A percentile compares a stretch with the other conserved stretches of the same genome.
These are phyloP conservation scores for Torymus auratus DNA, from an alignment of 2,888 invertebrate genomes.

Conservation along the genomic window DNA sequence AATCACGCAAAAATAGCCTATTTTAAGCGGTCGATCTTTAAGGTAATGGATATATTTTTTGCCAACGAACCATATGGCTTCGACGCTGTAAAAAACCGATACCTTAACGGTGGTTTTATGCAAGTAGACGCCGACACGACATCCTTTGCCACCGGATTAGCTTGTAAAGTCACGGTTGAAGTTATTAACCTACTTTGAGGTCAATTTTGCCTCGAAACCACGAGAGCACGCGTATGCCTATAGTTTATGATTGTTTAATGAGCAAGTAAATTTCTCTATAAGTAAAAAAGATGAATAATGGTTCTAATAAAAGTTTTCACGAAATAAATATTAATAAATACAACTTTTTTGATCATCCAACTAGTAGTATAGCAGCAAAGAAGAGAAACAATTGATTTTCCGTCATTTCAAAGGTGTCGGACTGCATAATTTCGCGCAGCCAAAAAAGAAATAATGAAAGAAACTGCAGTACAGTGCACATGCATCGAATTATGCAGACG, in stretches of 20 bases:
- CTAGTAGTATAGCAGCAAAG: too few relatives aligned
- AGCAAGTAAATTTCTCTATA: too few relatives aligned
- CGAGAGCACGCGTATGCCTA: too few relatives aligned
- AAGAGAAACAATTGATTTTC: too few relatives aligned
- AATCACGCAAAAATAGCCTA: too few relatives aligned
- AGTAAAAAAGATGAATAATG: too few relatives aligned
- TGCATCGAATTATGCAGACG: constrained; percentile 1
- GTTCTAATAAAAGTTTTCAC: too few relatives aligned
- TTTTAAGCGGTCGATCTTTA: neutral
- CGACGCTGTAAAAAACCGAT: neutral
- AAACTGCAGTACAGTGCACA: neutral
- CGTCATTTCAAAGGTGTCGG: too few relatives aligned
- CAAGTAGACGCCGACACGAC: constrained; percentile 1
- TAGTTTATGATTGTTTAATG: too few relatives aligned
- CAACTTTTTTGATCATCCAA: too few relatives aligned
- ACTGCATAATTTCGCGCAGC: too few relatives aligned
- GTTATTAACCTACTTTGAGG: constrained; percentile 22
- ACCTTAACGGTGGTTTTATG: constrained; percentile 18
- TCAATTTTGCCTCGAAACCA: neutral
- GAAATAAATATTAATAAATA: too few relatives aligned
- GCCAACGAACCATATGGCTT: neutral
- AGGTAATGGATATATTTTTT: constrained; percentile 10
- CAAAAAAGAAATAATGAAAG: neutral
- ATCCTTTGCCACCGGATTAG: neutral
- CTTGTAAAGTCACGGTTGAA: constrained; percentile 15